Conservation (phyloP, 2,888 invertebrate species). For the Cerceris ruficornis region DNA sequence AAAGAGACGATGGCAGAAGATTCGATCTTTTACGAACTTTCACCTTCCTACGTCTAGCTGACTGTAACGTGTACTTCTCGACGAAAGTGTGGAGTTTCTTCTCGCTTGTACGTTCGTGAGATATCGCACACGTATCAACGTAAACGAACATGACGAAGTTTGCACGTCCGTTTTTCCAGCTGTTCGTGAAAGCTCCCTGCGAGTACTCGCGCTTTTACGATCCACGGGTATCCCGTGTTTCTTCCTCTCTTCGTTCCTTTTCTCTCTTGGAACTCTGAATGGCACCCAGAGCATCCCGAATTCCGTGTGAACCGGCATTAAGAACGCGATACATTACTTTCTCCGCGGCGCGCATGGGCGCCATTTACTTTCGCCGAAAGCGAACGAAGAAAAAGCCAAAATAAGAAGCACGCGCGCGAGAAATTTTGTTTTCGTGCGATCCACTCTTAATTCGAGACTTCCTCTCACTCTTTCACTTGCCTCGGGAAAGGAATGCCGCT, state of each 20-base stretch:
- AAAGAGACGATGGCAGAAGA: constrained; percentile 13
- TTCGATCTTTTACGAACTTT: constrained; percentile 67
- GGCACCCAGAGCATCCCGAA: constrained; percentile 36
- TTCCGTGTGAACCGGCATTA: constrained; percentile 56
- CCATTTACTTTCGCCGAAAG: constrained; percentile 67
- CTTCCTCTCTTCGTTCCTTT: constrained; percentile 2
- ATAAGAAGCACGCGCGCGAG: constrained; percentile 36
- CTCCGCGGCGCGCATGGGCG: constrained; percentile 53
- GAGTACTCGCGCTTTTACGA: constrained; percentile 23
- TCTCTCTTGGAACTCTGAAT: not conserved
- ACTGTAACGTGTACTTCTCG: constrained; percentile 33
- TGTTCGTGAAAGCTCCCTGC: constrained; percentile 67
- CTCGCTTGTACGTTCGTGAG: constrained; percentile 37
- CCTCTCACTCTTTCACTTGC: not conserved
- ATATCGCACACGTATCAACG: constrained; percentile 8
- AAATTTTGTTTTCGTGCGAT: constrained; percentile 53
- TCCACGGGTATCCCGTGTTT: constrained; percentile 6
- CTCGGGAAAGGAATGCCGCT: not conserved
- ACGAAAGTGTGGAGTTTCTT: constrained; percentile 69
- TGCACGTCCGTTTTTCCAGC: constrained; percentile 65
- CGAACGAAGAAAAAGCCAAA: constrained; percentile 48
- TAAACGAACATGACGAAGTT: constrained; percentile 36
- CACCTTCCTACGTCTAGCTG: constrained; percentile 67
- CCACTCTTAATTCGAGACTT: not conserved
- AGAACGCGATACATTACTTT: constrained; percentile 61